Base-by-base conservation (phyloP, 1,140 invertebrate species). In the Ostrea edulis region DNA sequence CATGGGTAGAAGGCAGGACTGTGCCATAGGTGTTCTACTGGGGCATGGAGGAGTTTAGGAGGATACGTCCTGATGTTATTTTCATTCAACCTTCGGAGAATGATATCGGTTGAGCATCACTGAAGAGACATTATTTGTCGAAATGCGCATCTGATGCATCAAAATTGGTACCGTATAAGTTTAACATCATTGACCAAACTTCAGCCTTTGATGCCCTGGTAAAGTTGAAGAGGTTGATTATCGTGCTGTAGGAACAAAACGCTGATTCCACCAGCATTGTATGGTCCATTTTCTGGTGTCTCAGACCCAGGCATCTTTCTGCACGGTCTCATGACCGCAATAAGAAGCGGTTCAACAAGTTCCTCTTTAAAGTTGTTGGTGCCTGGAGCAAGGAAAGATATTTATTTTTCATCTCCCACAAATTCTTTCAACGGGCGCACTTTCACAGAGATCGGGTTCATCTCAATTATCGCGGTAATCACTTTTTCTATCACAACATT, bases 221-320 rank as follows among this genome's bases (percentile, higher is more conserved):
- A 12, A 84, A 55, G 83, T 53, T 84, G 53, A 84, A 84, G 83
- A 53, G 83, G 51, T 20, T 84, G 83, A 84, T 84, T 84, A 55
- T 53, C 22, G 83, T 58, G 83, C 22, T 84, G 54, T 0, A 22
- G 8, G 53, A 84, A 22, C 25, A 84, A 12, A 14, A 29, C 22
- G 17, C 17, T 17, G 83, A 84, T 84, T 44, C 25, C 52, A 84
- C 44, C 83, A 55, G 54, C 83, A 83, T 83, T 83, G 82, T 83
- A 12, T 29, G 35, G 9, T 83, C 82, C 35, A 51, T 83, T 44
- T 83, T 83, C 51, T 44, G 14, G 8, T 12, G 82, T 14, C 20
- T 20, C 0, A 25, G 82, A 35, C 82, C 29, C 2, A 44, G 82
- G 51, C 8, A 11, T 12, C 29, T 83, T 44, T 51, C 29, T 83